Evolutionary conservation across 2,797 vertebrate genomes (phyloP), one percentile per base, ranked within the genome.

Genomic region (Clarias fuscus): DNA sequence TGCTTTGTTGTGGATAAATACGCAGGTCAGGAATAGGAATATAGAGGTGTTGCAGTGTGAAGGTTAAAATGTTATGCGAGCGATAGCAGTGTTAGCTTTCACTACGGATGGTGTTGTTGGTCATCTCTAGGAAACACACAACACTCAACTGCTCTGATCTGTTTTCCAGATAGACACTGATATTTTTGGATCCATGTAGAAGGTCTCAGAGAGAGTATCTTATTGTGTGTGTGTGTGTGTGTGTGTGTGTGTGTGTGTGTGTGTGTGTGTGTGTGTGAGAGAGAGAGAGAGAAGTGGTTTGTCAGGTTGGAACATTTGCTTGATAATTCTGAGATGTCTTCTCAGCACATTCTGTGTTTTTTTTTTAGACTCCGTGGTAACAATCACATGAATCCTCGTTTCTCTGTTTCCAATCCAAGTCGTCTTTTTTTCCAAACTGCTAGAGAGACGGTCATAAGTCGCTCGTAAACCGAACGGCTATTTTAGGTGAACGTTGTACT

Each of bases 111-210:
- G 79, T 87, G 86, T 83, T 88, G 84, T 86, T 73, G 71, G 59
- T 81, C 88, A 85, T 90, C 73, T 86, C 90, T 76, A 85, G 79
- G 88, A 87, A 87, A 81, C 82, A 56, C 72, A 85, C n/a, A 22
- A 78, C 30, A 37, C 77, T 7, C 53, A 13, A 81, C 73, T 67
- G 75, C 65, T 77, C 58, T 14, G 22, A 48, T 48, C 86, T 75
- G 72, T 77, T 90, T 68, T 85, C 33, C 81, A 85, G 86, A 86
- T 65, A 81, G 67, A 58, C 82, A 30, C 78, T 18, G 85, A 64
- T 89, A 88, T 89, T 82, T 88, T 82, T 88, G 88, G 85, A 87
- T 53, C 70, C 1, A 20, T 40, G 10, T 75, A 67, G 20, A 65
- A 83, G 80, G 83, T 85, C 89, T 84, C 87, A n/a, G 43, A 84